Conservation (phyloP, 2,113 vertebrate species). For the Nesoenas mayeri region DNA sequence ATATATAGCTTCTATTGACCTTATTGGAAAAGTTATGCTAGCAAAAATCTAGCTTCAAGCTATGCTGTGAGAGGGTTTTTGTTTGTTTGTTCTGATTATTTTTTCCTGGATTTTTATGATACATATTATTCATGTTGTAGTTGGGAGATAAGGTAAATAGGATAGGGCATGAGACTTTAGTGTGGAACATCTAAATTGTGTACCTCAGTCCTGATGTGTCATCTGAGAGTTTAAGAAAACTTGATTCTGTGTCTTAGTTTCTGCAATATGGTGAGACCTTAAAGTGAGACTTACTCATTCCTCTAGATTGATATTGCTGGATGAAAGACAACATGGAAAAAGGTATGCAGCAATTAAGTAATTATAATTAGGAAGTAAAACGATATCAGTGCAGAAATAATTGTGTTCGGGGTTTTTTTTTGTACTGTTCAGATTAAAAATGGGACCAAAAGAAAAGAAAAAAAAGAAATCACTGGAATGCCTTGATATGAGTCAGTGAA, state of each 20-base stretch:
- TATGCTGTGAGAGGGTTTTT: neutral
- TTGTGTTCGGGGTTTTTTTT: neutral
- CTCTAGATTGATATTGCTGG: neutral
- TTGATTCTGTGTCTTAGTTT: neutral
- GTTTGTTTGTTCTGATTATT: neutral
- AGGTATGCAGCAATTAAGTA: neutral
- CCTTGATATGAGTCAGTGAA: neutral
- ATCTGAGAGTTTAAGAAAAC: neutral
- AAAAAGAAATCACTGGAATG: accelerated
- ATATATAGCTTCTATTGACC: neutral
- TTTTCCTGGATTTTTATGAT: neutral
- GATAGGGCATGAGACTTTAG: neutral
- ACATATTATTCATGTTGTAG: neutral
- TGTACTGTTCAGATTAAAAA: neutral
- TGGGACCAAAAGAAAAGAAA: neutral
- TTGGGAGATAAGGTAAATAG: neutral
- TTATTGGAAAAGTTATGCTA: neutral
- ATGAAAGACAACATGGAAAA: neutral
- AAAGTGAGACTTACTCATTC: neutral
- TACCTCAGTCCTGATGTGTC: neutral
- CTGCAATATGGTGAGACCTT: neutral
- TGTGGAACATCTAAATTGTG: neutral
- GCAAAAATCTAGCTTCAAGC: neutral
- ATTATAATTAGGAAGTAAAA: neutral
- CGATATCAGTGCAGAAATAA: neutral